These are phyloP conservation scores for Diarsia brunnea DNA, from an alignment of 2,888 invertebrate genomes.

Conservation along the genomic window DNA sequence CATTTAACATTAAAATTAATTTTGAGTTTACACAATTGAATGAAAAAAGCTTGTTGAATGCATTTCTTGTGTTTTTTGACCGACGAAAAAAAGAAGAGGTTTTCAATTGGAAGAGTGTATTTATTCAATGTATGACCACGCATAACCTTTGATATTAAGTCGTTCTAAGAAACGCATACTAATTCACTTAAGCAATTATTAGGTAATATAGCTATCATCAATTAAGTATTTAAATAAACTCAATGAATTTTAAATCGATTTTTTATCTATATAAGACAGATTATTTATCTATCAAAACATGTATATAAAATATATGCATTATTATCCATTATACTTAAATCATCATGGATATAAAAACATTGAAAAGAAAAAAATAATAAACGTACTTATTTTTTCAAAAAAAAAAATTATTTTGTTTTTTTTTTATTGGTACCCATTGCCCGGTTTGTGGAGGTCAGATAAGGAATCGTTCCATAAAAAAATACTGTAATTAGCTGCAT, in stretches of 20 bases:
- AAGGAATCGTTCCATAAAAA: background rate
- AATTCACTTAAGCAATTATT: background rate
- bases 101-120: too few relatives aligned
- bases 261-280: too few relatives aligned
- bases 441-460: background rate
- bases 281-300: too few relatives aligned
- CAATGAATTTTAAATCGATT: background rate
- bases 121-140: too few relatives aligned
- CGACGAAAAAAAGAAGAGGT: too few relatives aligned
- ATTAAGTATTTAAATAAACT: background rate
- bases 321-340: too few relatives aligned
- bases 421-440: accelerated
- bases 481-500: background rate
- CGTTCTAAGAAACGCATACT: background rate
- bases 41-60: background rate
- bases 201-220: background rate
- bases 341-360: too few relatives aligned
- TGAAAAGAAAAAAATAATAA: too few relatives aligned
- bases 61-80: background rate
- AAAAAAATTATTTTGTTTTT: too few relatives aligned
- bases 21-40: background rate
- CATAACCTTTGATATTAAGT: background rate
- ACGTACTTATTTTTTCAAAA: too few relatives aligned
- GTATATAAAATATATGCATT: too few relatives aligned
- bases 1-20: background rate